Conservation (phyloP, 2,797 vertebrate genomes). For the Denticeps clupeoides region DNA sequence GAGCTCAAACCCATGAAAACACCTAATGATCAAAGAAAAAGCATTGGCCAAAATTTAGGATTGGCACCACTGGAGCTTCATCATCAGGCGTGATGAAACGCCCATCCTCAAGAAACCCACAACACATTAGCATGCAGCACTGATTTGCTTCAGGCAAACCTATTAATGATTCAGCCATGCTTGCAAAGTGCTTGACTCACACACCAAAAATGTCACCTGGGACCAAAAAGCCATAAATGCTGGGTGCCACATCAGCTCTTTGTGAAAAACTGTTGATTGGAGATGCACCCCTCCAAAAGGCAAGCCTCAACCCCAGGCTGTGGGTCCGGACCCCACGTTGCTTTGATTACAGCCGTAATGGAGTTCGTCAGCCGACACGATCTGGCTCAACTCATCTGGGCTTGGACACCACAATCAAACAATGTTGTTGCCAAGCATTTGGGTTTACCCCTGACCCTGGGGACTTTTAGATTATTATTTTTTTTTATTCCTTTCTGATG, state of each 20-base stretch:
- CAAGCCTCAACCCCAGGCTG: conserved; percentile 2
- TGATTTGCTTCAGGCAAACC: too few species aligned
- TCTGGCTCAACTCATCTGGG: conserved; percentile 34
- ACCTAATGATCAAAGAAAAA: too few species aligned
- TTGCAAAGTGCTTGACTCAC: too few species aligned
- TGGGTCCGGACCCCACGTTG: conserved; percentile 26
- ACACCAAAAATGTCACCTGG: conserved; percentile 8
- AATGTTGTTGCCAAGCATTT: conserved; percentile 38
- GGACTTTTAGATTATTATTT: conserved; percentile 32
- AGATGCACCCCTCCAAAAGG: conserved; percentile 9
- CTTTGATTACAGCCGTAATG: conserved; percentile 44
- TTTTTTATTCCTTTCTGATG: conserved; percentile 31
- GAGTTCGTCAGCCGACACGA: conserved; percentile 47
- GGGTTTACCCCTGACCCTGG: conserved; percentile 42
- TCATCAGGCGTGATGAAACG: too few species aligned
- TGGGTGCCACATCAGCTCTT: too few species aligned
- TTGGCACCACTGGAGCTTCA: too few species aligned
- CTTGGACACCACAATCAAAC: conserved; percentile 35
- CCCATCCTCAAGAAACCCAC: too few species aligned
- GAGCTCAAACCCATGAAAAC: too few species aligned
- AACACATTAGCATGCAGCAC: too few species aligned
- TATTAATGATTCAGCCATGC: too few species aligned
- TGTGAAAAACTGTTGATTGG: too few species aligned
- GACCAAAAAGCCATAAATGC: neutral
- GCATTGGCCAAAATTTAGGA: too few species aligned